Conservation (phyloP, 2,797 vertebrate species). For the Mus spretus region DNA sequence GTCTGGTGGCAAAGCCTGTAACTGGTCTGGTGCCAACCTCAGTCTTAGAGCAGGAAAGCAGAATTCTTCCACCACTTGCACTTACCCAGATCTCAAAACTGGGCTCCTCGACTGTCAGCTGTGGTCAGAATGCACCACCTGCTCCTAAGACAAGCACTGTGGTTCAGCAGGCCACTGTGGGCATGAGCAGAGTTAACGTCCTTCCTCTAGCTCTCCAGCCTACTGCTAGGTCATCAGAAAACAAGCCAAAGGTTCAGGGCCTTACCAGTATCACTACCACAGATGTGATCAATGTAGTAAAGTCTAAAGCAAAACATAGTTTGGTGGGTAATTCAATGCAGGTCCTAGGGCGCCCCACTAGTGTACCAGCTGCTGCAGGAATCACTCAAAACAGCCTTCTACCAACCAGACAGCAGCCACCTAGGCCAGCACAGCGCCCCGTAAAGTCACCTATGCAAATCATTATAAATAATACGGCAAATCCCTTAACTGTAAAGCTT, state of each 20-base stretch:
- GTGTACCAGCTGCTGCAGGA: conserved; percentile 86
- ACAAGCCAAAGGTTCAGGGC: conserved; percentile 91
- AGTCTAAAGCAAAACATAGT: conserved; percentile 91
- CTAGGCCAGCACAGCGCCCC: conserved; percentile 90
- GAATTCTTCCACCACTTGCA: conserved; percentile 92
- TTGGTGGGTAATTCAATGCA: conserved; percentile 92
- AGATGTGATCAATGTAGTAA: conserved; percentile 93
- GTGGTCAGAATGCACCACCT: not conserved
- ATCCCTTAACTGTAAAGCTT: conserved; percentile 93
- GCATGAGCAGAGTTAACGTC: conserved; percentile 90
- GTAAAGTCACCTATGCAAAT: conserved; percentile 91
- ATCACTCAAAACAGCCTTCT: conserved; percentile 92
- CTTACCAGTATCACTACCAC: conserved; percentile 91
- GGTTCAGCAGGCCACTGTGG: conserved; percentile 91
- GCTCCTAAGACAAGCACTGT: not conserved
- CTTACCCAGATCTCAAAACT: conserved; percentile 91
- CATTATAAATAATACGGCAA: conserved; percentile 91
- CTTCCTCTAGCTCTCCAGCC: conserved; percentile 92
- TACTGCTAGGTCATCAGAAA: conserved; percentile 93
- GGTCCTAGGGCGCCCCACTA: conserved; percentile 89
- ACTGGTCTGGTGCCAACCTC: conserved; percentile 91
- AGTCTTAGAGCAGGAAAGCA: conserved; percentile 88
- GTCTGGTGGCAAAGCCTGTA: not conserved
- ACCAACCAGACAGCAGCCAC: conserved; percentile 91
- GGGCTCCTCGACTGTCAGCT: conserved; percentile 84